These are phyloP conservation scores for Cantharis rustica DNA, from an alignment of 2,888 invertebrate genomes.

Conservation along the genomic window DNA sequence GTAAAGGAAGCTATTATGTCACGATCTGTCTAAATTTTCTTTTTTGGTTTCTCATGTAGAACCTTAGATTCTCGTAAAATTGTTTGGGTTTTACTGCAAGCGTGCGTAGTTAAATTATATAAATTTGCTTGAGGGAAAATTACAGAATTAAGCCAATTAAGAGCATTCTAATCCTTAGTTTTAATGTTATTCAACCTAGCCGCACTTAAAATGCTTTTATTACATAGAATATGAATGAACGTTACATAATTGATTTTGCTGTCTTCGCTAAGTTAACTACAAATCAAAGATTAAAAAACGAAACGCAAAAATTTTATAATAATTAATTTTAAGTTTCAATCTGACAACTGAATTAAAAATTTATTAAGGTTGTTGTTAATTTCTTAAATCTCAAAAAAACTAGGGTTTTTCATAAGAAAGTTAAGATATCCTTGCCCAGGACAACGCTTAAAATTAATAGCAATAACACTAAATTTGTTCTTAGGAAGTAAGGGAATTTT, in stretches of 20 bases:
- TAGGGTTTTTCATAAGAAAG: too few species aligned
- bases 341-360: too few species aligned
- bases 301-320: too few species aligned
- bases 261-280: too few species aligned
- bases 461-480: too few species aligned
- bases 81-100: neutral
- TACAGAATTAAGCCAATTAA: neutral
- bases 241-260: neutral
- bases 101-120: neutral
- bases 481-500: too few species aligned
- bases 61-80: neutral
- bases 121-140: neutral
- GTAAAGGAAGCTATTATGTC: neutral
- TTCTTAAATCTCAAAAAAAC: too few species aligned
- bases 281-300: too few species aligned
- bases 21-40: neutral
- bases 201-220: neutral
- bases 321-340: too few species aligned
- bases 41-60: neutral
- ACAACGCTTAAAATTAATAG: too few species aligned
- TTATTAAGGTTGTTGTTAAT: too few species aligned
- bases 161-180: neutral
- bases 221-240: neutral
- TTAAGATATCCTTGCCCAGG: too few species aligned
- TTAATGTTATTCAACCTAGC: neutral